A percentile compares a stretch with the other conserved stretches of the same genome.
Evolutionary conservation across 2,113 vertebrate genomes (phyloP).

Genomic region (Eulemur macaco): DNA sequence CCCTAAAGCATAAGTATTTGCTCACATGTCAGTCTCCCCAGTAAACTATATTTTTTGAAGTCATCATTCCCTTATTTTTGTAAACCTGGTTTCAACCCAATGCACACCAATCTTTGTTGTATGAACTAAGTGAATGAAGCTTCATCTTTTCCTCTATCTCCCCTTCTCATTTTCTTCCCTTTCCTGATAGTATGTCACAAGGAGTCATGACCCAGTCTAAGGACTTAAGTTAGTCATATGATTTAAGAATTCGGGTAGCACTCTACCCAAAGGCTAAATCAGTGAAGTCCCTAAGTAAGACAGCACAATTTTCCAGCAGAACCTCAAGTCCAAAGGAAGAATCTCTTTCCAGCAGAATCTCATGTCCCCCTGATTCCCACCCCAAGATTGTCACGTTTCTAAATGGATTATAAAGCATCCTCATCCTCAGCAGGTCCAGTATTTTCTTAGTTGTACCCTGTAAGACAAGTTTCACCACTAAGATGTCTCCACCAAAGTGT

Average conservation of each 20-base stretch:
- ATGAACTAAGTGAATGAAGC: conserved; percentile 21
- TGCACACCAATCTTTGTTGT: background rate
- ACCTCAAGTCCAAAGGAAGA: background rate
- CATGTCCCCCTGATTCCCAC: background rate
- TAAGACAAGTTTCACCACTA: background rate
- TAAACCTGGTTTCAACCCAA: background rate
- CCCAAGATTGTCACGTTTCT: background rate
- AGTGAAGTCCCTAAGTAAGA: background rate
- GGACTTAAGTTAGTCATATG: background rate
- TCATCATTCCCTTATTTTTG: background rate
- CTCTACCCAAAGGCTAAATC: background rate
- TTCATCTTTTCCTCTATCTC: background rate
- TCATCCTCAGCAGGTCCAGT: background rate
- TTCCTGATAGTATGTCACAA: background rate
- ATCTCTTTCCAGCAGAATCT: background rate
- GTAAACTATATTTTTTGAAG: background rate
- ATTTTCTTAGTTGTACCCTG: background rate
- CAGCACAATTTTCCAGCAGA: background rate
- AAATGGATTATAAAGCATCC: background rate
- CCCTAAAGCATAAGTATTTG: background rate
- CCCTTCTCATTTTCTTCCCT: background rate
- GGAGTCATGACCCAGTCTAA: background rate
- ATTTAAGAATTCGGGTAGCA: background rate
- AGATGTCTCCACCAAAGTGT: background rate
- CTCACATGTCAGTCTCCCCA: background rate